These are phyloP conservation scores for Chaetorhynchus papuensis DNA, from an alignment of 2,113 vertebrate species.

Conservation along the genomic window DNA sequence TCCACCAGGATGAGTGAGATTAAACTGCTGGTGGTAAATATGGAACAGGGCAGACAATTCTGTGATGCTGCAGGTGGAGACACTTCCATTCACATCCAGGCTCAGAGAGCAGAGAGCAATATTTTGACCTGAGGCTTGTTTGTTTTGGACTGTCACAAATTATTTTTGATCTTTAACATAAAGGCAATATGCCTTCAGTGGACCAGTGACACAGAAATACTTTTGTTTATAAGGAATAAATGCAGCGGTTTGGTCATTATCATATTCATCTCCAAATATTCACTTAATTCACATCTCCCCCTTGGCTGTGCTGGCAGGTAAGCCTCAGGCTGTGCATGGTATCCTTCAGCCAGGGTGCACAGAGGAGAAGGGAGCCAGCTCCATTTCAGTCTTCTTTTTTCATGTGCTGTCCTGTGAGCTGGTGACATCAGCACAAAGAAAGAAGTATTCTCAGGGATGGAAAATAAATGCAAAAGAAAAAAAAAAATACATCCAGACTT, in stretches of 20 bases:
- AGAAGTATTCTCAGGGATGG: not conserved
- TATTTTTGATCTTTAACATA: not conserved
- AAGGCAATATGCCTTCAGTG: not conserved
- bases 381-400: not conserved
- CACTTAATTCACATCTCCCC: not conserved
- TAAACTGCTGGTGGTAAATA: not conserved
- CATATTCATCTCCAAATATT: not conserved
- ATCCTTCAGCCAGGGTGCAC: not conserved
- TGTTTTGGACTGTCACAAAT: not conserved
- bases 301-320: not conserved
- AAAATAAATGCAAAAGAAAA: not conserved
- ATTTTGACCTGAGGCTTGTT: not conserved
- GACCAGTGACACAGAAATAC: not conserved
- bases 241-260: not conserved
- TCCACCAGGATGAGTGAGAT: not conserved
- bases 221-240: not conserved
- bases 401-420: not conserved
- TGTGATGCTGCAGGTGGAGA: rapidly evolving
- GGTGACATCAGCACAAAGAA: not conserved
- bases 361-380: not conserved
- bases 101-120: not conserved
- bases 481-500: not conserved
- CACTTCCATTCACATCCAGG: not conserved
- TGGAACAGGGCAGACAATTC: rapidly evolving
- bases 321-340: not conserved